Evolutionary conservation across 2,888 invertebrate species (phyloP), one percentile per base, ranked within the genome.

Genomic region (Hydriomena furcata): DNA sequence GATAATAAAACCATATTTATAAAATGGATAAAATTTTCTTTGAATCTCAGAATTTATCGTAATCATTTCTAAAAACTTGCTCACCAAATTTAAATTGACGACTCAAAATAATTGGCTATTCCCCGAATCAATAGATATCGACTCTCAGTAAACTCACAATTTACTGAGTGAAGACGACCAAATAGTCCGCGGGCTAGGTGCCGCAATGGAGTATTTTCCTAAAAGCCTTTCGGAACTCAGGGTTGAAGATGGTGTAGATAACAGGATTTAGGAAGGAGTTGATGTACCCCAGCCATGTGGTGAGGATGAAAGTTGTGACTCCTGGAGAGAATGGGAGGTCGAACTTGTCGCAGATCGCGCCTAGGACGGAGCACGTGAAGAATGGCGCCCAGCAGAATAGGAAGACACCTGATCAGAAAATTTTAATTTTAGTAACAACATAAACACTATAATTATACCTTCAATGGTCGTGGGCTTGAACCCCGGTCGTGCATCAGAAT

Each of bases 381-480:
- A 99, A 99, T 25, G 99, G 99, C 55, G 98, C 96, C 99, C 99
- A 99, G 88, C 99, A 99, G 74, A 98, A 94, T 30, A 99, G 93
- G 84, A 99, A 99, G 1, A 99, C 98, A 68, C 98, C 99, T 99
- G 92, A n/a, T 56, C 37, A 64, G 35, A 44, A 43, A 23, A 21
- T 17, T 4, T n/a, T n/a, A n/a, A n/a, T n/a, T n/a, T n/a, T n/a
- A n/a, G n/a, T n/a, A n/a, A n/a, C n/a, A n/a, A n/a, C n/a, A n/a
- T n/a, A n/a, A n/a, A n/a, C n/a, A n/a, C n/a, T n/a, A n/a, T n/a
- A n/a, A n/a, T n/a, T n/a, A n/a, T n/a, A n/a, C n/a, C n/a, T n/a
- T n/a, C n/a, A n/a, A n/a, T n/a, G n/a, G n/a, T n/a, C n/a, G n/a
- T n/a, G n/a, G n/a, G n/a, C n/a, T n/a, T n/a, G n/a, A n/a, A n/a